These are phyloP conservation scores for Esox masquinongy DNA, from an alignment of 2,797 vertebrate species.

Conservation along the genomic window DNA sequence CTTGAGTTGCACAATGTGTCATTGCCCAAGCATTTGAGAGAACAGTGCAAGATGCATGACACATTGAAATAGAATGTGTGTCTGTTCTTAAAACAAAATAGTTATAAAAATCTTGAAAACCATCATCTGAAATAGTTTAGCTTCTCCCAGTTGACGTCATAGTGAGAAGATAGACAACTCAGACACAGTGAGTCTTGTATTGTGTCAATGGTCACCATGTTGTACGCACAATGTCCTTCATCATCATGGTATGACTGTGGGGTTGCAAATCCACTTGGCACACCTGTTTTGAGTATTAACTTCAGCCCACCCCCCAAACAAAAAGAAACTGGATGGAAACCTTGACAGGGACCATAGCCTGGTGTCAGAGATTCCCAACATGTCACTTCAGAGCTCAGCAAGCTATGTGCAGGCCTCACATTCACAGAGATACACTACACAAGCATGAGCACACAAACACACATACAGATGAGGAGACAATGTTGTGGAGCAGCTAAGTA, in stretches of 20 bases:
- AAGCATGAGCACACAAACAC: not conserved
- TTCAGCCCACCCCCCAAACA: not conserved
- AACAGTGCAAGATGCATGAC: not conserved
- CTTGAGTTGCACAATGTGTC: conserved; percentile 11
- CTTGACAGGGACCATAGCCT: conserved; percentile 7
- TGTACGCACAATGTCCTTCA: not conserved
- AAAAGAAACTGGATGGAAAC: not conserved
- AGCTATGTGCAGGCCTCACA: conserved; percentile 1
- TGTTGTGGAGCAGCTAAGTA: not conserved
- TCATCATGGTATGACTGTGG: not conserved
- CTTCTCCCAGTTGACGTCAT: not conserved
- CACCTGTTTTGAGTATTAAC: conserved; percentile 27
- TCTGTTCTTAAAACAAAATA: not conserved
- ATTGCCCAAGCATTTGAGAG: conserved; percentile 14
- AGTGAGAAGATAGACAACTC: not conserved
- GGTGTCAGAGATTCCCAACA: not conserved
- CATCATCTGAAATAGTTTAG: not conserved
- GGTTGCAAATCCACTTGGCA: not conserved
- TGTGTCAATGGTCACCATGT: not conserved
- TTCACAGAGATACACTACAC: not conserved
- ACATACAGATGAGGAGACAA: not conserved
- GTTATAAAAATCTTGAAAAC: not conserved
- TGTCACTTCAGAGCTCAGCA: not conserved
- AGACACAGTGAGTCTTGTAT: not conserved
- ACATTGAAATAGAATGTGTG: not conserved